Percentiles rank a stretch among this genome's conserved stretches.
These are phyloP conservation scores for Herpetotheres cachinnans DNA, from an alignment of 2,113 vertebrate species.

Conservation along the genomic window DNA sequence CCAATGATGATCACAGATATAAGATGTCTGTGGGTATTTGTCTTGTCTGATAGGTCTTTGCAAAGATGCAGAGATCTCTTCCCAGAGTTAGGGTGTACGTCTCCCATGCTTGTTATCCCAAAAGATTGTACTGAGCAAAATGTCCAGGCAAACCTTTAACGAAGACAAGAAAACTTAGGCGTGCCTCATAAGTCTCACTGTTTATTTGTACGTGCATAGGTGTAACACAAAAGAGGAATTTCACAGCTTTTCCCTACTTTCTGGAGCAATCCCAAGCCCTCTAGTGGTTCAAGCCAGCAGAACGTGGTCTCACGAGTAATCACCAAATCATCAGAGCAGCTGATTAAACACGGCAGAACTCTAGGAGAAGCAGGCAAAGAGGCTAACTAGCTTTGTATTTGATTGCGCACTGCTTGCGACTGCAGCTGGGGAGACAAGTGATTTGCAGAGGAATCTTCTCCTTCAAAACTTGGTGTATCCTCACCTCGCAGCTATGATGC, in stretches of 20 bases:
- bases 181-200: background rate
- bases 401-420: background rate
- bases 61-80: background rate
- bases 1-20: rapidly evolving
- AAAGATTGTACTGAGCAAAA: background rate
- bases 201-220: rapidly evolving
- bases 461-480: background rate
- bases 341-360: background rate
- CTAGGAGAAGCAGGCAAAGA: no score
- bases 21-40: background rate
- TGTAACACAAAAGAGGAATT: background rate
- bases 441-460: background rate
- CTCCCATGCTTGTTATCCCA: background rate
- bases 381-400: background rate
- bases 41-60: background rate
- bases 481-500: rapidly evolving
- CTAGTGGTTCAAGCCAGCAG: rapidly evolving
- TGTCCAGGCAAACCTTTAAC: background rate
- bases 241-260: background rate
- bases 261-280: background rate
- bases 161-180: background rate
- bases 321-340: rapidly evolving
- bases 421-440: background rate
- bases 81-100: rapidly evolving
- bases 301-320: rapidly evolving